These are phyloP conservation scores for Gephyroberyx darwinii DNA, from an alignment of 2,797 vertebrate genomes.

Conservation along the genomic window DNA sequence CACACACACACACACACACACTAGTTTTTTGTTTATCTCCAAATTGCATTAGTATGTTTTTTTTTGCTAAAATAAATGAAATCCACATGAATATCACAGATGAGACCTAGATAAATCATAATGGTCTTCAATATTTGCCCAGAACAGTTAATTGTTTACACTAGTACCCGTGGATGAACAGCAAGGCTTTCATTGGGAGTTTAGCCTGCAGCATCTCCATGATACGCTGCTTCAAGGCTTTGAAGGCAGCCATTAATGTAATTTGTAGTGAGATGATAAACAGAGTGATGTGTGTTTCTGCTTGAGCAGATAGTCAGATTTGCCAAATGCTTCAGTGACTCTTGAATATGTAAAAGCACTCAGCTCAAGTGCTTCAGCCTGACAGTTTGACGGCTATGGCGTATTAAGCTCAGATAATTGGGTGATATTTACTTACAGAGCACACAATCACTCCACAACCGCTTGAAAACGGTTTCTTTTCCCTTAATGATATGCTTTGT, in stretches of 20 bases:
- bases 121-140: conserved; percentile 27
- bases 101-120: conserved; percentile 9
- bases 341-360: conserved; percentile 81
- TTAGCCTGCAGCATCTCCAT: conserved; percentile 38
- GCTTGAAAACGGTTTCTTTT: conserved; percentile 63
- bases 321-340: conserved; percentile 79
- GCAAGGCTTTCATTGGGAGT: conserved; percentile 48
- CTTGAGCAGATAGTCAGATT: conserved; percentile 80
- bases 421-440: conserved; percentile 80
- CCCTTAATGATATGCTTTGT: conserved; percentile 72
- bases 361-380: conserved; percentile 68
- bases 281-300: conserved; percentile 82
- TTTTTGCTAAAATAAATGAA: conserved; percentile 21
- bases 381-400: conserved; percentile 78
- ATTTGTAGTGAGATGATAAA: conserved; percentile 83
- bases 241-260: conserved; percentile 80
- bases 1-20: conserved; percentile 8
- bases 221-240: conserved; percentile 57
- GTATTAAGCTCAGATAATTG: conserved; percentile 80
- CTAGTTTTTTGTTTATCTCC: conserved; percentile 24
- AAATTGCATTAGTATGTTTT: conserved; percentile 13
- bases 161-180: conserved; percentile 49
- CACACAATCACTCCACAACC: conserved; percentile 68
- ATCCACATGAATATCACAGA: conserved; percentile 28
- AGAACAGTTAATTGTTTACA: conserved; percentile 48